A percentile compares a stretch with the other conserved stretches of the same genome.
These are phyloP conservation scores for Drosophila fuyamai DNA, from an alignment of 1,140 invertebrate genomes.

Conservation along the genomic window DNA sequence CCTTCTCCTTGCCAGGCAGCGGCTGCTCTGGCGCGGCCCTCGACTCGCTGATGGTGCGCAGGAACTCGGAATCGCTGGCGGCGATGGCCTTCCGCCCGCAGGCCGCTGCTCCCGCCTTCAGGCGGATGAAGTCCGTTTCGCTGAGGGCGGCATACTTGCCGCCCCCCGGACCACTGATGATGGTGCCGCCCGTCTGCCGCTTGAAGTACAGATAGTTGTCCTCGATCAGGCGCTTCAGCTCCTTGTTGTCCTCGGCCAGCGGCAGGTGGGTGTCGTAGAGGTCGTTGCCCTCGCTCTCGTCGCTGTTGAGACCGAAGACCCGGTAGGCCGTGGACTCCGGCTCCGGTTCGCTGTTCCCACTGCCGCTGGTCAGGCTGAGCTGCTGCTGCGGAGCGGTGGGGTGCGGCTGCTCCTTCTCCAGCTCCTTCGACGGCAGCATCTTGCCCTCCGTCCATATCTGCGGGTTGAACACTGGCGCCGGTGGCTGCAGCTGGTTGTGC, in stretches of 20 bases:
- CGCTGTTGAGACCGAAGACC: constrained; percentile 74
- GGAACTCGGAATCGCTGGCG: constrained; percentile 80
- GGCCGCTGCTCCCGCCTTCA: constrained; percentile 59
- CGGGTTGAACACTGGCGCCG: constrained; percentile 67
- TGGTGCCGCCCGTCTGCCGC: constrained; percentile 59
- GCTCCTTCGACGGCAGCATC: constrained; percentile 10
- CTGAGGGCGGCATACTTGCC: constrained; percentile 73
- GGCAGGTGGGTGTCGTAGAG: constrained; percentile 75
- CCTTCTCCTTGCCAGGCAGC: constrained; percentile 61
- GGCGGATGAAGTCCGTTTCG: constrained; percentile 80
- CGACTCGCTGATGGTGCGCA: constrained; percentile 62
- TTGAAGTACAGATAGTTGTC: constrained; percentile 84
- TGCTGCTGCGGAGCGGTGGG: constrained; percentile 45
- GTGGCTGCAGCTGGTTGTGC: constrained; percentile 59
- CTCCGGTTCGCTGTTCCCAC: constrained; percentile 64
- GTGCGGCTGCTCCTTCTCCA: not conserved
- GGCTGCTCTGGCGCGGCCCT: constrained; percentile 31
- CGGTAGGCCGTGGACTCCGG: constrained; percentile 67
- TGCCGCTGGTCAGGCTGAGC: constrained; percentile 67
- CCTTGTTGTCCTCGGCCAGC: constrained; percentile 83
- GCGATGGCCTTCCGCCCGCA: constrained; percentile 65
- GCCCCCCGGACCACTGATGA: constrained; percentile 15
- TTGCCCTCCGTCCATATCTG: constrained; percentile 65
- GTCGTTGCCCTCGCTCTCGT: constrained; percentile 78
- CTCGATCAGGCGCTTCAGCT: constrained; percentile 84